A percentile compares a stretch with the other conserved stretches of the same genome.
Evolutionary conservation across 2,888 invertebrate species (phyloP).

Genomic region (Lampropteryx suffumata): DNA sequence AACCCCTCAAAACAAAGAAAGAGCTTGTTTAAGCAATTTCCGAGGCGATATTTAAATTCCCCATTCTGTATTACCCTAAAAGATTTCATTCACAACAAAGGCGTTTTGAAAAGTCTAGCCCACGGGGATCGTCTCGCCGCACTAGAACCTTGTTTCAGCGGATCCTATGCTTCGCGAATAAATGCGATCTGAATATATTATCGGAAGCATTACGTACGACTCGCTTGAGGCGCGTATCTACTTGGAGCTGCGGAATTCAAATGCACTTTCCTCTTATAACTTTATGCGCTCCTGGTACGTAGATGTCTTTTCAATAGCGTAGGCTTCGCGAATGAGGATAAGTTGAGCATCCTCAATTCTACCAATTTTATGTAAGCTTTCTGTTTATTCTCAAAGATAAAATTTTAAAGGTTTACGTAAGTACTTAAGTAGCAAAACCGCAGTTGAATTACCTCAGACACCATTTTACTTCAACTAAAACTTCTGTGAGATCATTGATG

Average conservation of each 20-base stretch:
- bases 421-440: no score
- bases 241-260: slow-evolving; percentile 62
- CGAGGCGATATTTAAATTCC: slow-evolving; percentile 28
- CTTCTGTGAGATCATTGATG: slow-evolving; percentile 15
- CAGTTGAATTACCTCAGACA: neutral
- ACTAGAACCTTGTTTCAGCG: slow-evolving; percentile 72
- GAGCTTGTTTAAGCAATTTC: slow-evolving; percentile 13
- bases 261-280: slow-evolving; percentile 64
- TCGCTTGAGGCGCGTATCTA: slow-evolving; percentile 72
- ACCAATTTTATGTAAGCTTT: no score
- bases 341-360: neutral
- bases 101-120: slow-evolving; percentile 57
- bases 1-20: slow-evolving; percentile 1
- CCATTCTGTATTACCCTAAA: slow-evolving; percentile 32
- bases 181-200: slow-evolving; percentile 79
- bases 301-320: slow-evolving; percentile 27
- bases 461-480: neutral
- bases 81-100: slow-evolving; percentile 39
- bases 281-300: slow-evolving; percentile 56
- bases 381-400: no score
- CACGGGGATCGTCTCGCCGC: slow-evolving; percentile 61
- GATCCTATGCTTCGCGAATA: slow-evolving; percentile 70
- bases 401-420: no score
- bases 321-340: slow-evolving; percentile 14
- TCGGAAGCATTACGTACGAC: slow-evolving; percentile 74